These are phyloP conservation scores for Tupaia chinensis DNA, from an alignment of 2,113 vertebrate genomes.

Conservation along the genomic window DNA sequence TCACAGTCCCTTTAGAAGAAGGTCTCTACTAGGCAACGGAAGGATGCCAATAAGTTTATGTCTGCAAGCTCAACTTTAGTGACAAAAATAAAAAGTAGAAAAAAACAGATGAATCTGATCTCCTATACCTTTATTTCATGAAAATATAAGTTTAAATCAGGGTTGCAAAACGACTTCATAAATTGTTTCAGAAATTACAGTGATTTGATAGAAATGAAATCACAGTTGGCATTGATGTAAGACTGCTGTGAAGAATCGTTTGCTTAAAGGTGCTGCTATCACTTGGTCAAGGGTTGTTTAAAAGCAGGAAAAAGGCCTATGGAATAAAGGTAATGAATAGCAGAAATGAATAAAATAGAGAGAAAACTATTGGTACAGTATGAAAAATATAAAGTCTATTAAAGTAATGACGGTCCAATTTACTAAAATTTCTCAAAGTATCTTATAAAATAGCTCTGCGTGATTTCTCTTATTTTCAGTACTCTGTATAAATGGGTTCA, in stretches of 20 bases:
- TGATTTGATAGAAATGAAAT: constrained; percentile 82
- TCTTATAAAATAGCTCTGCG: constrained; percentile 60
- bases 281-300: constrained; percentile 70
- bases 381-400: constrained; percentile 71
- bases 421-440: constrained; percentile 64
- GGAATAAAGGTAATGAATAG: constrained; percentile 61
- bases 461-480: constrained; percentile 65
- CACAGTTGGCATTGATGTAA: constrained; percentile 75
- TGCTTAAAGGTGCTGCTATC: constrained; percentile 65
- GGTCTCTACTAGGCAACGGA: not conserved
- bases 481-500: not conserved
- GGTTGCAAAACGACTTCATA: constrained; percentile 71
- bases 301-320: constrained; percentile 43
- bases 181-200: constrained; percentile 79
- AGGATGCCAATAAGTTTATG: constrained; percentile 19
- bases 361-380: constrained; percentile 54
- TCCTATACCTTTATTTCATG: constrained; percentile 48
- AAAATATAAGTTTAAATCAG: constrained; percentile 75
- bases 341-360: constrained; percentile 72
- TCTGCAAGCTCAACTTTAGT: constrained; percentile 45
- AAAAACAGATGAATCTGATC: not conserved
- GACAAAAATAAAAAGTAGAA: constrained; percentile 56
- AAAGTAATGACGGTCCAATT: constrained; percentile 69
- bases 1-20: not conserved
- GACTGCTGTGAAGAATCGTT: constrained; percentile 77